phyloP scores from a whole-genome alignment of 2,113 vertebrate genomes.

The Rhabdomys dilectus region DNA sequence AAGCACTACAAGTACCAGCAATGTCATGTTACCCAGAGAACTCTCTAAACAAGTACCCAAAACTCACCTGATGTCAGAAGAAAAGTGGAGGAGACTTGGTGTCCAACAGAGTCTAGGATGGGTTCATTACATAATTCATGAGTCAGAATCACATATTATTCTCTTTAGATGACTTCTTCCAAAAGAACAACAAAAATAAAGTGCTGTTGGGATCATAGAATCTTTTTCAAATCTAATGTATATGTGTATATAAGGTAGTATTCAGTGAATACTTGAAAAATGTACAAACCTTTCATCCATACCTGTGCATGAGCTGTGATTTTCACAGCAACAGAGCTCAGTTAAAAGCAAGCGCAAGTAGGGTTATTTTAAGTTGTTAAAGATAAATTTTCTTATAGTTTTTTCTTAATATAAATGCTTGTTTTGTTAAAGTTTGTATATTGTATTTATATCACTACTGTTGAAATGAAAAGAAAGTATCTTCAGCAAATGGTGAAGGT shows the following conservation, averaged over 20 bases:
- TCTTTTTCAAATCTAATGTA: conserved; percentile 87
- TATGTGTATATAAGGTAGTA: conserved; percentile 92
- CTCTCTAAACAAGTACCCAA: too few species aligned
- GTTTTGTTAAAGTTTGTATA: conserved; percentile 81
- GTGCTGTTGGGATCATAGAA: conserved; percentile 56
- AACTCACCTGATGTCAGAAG: too few species aligned
- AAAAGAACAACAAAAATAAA: conserved; percentile 90
- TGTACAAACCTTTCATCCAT: conserved; percentile 86
- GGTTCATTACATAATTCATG: too few species aligned
- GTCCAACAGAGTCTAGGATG: too few species aligned
- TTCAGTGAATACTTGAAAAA: conserved; percentile 93
- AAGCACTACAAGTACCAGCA: too few species aligned
- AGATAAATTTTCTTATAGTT: conserved; percentile 63
- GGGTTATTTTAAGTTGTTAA: conserved; percentile 82
- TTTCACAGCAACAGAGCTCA: conserved; percentile 91
- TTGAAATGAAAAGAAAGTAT: neutral
- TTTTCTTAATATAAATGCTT: conserved; percentile 82
- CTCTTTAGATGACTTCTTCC: conserved; percentile 94
- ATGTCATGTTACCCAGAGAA: too few species aligned
- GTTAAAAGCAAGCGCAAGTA: conserved; percentile 86
- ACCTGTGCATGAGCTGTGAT: conserved; percentile 93
- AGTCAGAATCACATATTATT: conserved; percentile 94
- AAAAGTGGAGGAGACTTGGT: too few species aligned
- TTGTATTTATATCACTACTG: conserved; percentile 76
- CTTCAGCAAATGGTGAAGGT: too few species aligned